A percentile compares a stretch with the other conserved stretches of the same genome.
Conservation (phyloP, 1,140 invertebrate species). For the Pseudobourletiella spinata region DNA sequence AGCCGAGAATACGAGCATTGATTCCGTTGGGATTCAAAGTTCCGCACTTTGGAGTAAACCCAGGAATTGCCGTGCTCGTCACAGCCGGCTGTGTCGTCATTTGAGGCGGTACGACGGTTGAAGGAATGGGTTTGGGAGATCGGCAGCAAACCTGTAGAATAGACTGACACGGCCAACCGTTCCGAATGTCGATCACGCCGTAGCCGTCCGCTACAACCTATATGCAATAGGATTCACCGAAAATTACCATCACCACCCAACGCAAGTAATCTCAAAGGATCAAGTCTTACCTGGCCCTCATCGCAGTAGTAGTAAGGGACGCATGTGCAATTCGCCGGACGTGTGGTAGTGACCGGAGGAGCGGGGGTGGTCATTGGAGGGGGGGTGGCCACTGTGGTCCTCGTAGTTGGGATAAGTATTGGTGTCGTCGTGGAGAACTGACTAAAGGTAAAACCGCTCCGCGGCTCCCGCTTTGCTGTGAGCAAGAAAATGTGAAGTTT, state of each 20-base stretch:
- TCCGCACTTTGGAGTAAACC: conserved; percentile 26
- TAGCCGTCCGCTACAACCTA: conserved; percentile 19
- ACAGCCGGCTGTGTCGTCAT: background rate
- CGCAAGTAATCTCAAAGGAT: background rate
- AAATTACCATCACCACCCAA: too few species aligned
- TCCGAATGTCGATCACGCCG: conserved; percentile 23
- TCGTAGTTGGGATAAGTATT: too few species aligned
- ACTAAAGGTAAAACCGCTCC: too few species aligned
- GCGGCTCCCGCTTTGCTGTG: too few species aligned
- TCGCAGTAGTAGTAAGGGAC: conserved; percentile 33
- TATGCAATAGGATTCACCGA: too few species aligned
- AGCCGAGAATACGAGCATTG: conserved; percentile 31
- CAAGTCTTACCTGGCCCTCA: conserved; percentile 23
- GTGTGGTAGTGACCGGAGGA: too few species aligned
- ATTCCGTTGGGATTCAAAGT: conserved; percentile 33
- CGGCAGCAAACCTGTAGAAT: conserved; percentile 31
- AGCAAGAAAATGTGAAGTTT: too few species aligned
- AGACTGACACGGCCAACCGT: conserved; percentile 19
- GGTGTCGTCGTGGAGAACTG: too few species aligned
- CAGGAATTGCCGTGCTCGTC: conserved; percentile 15
- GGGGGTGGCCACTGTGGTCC: too few species aligned
- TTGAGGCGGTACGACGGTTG: background rate
- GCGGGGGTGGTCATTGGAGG: too few species aligned
- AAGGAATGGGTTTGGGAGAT: conserved; percentile 12
- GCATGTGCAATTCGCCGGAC: conserved; percentile 20